Evolutionary conservation across 2,888 invertebrate genomes (phyloP).

Genomic region (Chaetogeoica ovagalla): DNA sequence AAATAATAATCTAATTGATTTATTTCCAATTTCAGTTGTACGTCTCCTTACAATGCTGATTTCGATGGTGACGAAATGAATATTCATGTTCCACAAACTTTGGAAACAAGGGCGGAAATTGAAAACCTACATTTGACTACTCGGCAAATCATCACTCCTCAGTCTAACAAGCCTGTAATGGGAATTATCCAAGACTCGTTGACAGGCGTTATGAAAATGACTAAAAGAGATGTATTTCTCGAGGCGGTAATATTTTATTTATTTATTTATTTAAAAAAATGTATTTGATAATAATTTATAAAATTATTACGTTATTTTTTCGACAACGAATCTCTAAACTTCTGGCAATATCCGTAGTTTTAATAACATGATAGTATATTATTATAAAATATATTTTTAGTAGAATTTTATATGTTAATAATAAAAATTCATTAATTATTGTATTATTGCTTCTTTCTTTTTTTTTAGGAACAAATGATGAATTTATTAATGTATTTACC

Average conservation of each 20-base stretch:
- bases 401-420: background rate
- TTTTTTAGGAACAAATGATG: constrained; percentile 86
- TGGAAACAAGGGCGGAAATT: constrained; percentile 97
- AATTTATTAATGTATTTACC: constrained; percentile 98
- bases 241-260: constrained; percentile 68
- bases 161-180: constrained; percentile 99
- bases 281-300: background rate
- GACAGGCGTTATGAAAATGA: constrained; percentile 98
- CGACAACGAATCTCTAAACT: no score
- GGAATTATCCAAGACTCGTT: constrained; percentile 99
- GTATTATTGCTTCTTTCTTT: background rate
- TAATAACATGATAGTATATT: no score
- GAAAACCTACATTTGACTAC: constrained; percentile 97
- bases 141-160: constrained; percentile 97
- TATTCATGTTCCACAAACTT: constrained; percentile 95
- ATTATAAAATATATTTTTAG: no score
- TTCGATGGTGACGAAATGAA: constrained; percentile 99
- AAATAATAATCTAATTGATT: no score
- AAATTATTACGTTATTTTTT: no score
- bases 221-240: constrained; percentile 96
- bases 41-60: constrained; percentile 99
- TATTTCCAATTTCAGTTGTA: constrained; percentile 68
- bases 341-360: no score
- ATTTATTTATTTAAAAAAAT: background rate
- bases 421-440: background rate